A percentile compares a stretch with the other conserved stretches of the same genome.
Evolutionary conservation across 2,888 invertebrate genomes (phyloP).

Genomic region (Eupithecia tripunctaria): DNA sequence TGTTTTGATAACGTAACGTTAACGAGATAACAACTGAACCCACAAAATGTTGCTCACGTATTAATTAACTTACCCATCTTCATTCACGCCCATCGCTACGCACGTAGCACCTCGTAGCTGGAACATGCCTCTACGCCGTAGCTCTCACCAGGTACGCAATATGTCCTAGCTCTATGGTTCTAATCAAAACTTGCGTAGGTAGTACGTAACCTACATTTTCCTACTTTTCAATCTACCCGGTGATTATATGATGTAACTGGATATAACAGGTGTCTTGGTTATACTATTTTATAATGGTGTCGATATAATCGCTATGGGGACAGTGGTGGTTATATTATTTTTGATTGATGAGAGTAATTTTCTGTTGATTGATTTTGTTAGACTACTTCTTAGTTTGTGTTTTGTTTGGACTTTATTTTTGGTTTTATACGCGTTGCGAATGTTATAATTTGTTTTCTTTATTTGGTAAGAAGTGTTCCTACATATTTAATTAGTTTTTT

Average conservation of each 20-base stretch:
- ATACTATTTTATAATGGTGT: constrained; percentile 6
- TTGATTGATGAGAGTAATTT: constrained; percentile 26
- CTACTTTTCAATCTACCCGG: constrained; percentile 6
- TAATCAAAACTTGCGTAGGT: constrained; percentile 41
- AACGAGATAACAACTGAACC: neutral
- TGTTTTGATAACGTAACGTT: neutral
- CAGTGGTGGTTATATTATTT: constrained; percentile 7
- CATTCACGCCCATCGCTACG: constrained; percentile 9
- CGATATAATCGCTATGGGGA: constrained; percentile 13
- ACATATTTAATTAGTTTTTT: neutral
- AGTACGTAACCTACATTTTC: constrained; percentile 37
- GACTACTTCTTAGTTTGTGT: neutral
- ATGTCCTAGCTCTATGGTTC: constrained; percentile 30
- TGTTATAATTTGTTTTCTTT: neutral
- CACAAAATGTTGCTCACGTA: neutral
- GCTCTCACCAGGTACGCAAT: constrained; percentile 32
- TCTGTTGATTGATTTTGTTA: constrained; percentile 5
- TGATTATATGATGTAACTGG: constrained; percentile 13
- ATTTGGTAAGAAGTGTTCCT: neutral
- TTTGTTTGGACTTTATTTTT: neutral
- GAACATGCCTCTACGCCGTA: constrained; percentile 36
- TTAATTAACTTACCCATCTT: constrained; percentile 17
- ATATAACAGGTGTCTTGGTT: constrained; percentile 20
- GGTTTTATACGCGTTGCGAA: neutral
- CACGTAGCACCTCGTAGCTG: constrained; percentile 33